Base-by-base conservation (phyloP, 1,140 invertebrate species). In the Melanaphis sacchari region DNA sequence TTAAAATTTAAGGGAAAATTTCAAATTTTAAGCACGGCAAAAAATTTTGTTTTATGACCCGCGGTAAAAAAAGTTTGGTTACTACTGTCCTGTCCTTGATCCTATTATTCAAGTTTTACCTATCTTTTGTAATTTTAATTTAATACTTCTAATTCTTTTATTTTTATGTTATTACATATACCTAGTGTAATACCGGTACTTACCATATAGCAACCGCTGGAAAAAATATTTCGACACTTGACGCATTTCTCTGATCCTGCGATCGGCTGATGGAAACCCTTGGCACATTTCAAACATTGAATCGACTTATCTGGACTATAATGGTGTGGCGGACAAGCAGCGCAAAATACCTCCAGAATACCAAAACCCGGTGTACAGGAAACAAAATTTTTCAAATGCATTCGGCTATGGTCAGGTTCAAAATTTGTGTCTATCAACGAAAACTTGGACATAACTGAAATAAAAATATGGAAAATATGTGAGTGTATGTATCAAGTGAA, bases 221-320 rank as follows among this genome's bases (percentile, higher is more conserved):
- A 4, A 93, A 52, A 93, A 6, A 85, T 26, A 40, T 3, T 54
- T 26, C 46, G 91, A 41, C 91, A 92, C 26, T 41, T 92, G 8
- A 92, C 46, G 11, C 91, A 92, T 1, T 84, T 92, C 11, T 84
- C 46, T 5, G 91, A 92, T n/a, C 91, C 91, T n/a, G 76, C 76
- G 2, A 52, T 8, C 3, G 76, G 43, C 24, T 92, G 91, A 54
- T 92, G 91, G 22, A 82, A 84, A 41, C 81, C 46, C 26, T 92
- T 84, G 22, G 4, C 22, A 38, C 91, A 92, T 41, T 84, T 84
- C 5, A 92, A 43, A 52, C 91, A 92, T 11, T 92, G 36, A 2
- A 49, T 41, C 0, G 46, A 84, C 3, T 49, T 84, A 26, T 92
- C 76, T 0, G 91, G 91, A 31, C 91, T 92, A 7, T 54, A 92